phyloP scores from a whole-genome alignment of 1,140 invertebrate species.

The Halesus radiatus region DNA sequence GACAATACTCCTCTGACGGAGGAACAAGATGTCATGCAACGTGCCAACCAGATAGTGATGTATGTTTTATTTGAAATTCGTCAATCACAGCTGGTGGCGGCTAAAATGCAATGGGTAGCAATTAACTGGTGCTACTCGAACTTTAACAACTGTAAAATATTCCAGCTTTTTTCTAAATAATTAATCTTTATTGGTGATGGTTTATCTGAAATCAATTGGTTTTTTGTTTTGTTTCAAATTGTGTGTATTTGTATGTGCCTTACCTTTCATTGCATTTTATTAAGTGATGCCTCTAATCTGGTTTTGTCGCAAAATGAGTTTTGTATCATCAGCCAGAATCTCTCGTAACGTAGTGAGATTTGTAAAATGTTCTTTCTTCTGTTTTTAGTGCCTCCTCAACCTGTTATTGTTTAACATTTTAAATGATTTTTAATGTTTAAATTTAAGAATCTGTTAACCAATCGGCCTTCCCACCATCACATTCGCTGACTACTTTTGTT shows the following conservation, averaged over 20 bases:
- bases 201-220: background rate
- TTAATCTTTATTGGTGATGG: constrained; percentile 29
- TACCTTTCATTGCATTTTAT: too few relatives aligned
- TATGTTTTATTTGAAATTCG: constrained; percentile 71
- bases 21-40: constrained; percentile 84
- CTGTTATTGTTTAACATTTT: too few relatives aligned
- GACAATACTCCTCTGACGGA: constrained; percentile 75
- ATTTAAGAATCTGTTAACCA: too few relatives aligned
- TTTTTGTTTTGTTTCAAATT: too few relatives aligned
- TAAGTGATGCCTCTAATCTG: too few relatives aligned
- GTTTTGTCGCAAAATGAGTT: too few relatives aligned
- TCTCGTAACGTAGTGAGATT: too few relatives aligned
- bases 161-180: background rate
- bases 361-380: background rate
- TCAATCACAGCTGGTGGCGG: constrained; percentile 13
- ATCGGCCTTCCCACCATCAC: too few relatives aligned
- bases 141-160: background rate
- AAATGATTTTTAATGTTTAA: too few relatives aligned
- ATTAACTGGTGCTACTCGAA: constrained; percentile 22
- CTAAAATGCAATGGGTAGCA: constrained; percentile 15
- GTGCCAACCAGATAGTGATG: constrained; percentile 88
- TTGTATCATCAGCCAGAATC: too few relatives aligned
- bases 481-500: too few relatives aligned
- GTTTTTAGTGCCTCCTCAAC: background rate
- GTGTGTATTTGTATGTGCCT: too few relatives aligned